These are phyloP conservation scores for Lophius americanus DNA, from an alignment of 2,797 vertebrate species.

Conservation along the genomic window DNA sequence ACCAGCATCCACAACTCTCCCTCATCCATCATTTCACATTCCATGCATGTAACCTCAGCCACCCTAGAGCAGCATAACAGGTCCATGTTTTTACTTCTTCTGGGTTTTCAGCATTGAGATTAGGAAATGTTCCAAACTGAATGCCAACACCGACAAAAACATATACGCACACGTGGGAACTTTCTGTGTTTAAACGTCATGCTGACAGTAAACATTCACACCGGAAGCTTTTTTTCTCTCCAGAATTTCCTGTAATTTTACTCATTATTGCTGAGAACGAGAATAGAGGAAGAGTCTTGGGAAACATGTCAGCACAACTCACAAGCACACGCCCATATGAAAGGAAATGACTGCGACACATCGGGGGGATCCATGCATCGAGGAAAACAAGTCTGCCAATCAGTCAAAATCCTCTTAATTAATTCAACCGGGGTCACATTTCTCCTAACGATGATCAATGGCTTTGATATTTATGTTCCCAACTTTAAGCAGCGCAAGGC, in stretches of 20 bases:
- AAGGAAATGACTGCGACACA: constrained; percentile 53
- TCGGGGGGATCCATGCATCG: constrained; percentile 32
- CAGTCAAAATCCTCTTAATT: constrained; percentile 14
- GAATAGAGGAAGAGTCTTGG: constrained; percentile 20
- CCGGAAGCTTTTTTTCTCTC: not conserved
- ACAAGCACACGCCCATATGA: constrained; percentile 16
- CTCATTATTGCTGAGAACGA: constrained; percentile 23
- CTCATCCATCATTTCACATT: too few species aligned
- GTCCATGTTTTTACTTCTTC: too few species aligned
- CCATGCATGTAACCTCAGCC: too few species aligned
- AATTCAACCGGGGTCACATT: constrained; percentile 8
- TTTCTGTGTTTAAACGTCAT: constrained; percentile 12
- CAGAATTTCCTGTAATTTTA: constrained; percentile 35
- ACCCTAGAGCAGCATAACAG: too few species aligned
- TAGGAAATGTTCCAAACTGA: too few species aligned
- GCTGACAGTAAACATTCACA: constrained; percentile 3
- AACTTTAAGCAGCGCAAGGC: not conserved
- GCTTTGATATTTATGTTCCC: constrained; percentile 32
- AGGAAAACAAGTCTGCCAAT: constrained; percentile 38
- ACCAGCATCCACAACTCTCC: too few species aligned
- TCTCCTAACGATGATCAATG: constrained; percentile 15
- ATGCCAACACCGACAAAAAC: too few species aligned
- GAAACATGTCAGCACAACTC: constrained; percentile 68
- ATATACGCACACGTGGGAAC: not conserved
- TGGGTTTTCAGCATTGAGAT: too few species aligned